Base-by-base conservation (phyloP, 2,797 vertebrate genomes). In the Tragelaphus oryx region DNA sequence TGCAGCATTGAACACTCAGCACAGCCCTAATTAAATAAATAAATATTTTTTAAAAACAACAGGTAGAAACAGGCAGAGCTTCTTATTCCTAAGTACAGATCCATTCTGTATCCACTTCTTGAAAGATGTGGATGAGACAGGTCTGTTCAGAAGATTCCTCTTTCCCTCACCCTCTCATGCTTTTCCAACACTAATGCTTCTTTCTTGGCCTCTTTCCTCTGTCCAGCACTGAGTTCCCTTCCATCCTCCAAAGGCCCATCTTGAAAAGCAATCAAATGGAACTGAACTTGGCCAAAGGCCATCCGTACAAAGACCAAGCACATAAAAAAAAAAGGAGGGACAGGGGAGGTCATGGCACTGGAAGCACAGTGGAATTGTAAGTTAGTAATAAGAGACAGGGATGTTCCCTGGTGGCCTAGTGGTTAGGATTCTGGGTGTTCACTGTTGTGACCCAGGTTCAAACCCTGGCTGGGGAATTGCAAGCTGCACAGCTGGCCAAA, bases 181-280 rank as follows among this genome's bases (percentile, higher is more conserved):
- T 55, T 89, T 92, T 74, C 95, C 87, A 92, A 88, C 1, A 55
- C 5, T 1, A 59, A 28, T 0, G 28, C 57, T 86, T 95, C 91
- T 93, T 83, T 89, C 92, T 57, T 62, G 82, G 82, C 65, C 60
- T 90, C 89, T 80, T 50, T 54, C 62, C 48, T 84, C 54, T 28
- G 16, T 71, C 80, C 84, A 54, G 48, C 78, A 75, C 1, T 89
- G 80, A 96, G n/a, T 54, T 92, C 62, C 37, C 71, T 89, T 78
- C 80, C 46, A 74, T 54, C 74, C 48, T 60, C 86, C n/a, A 26
- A 81, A 80, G 59, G 13, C 14, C 87, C 93, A 92, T 59, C 37
- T 0, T 96, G 78, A 94, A 92, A 97, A 96, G 37, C 85, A 90
- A 96, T 92, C 87, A 86, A 59, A 96, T 8, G 4, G 30, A 74